Conservation (phyloP, 2,888 invertebrate species). For the Mongoloraphidia duomilia region DNA sequence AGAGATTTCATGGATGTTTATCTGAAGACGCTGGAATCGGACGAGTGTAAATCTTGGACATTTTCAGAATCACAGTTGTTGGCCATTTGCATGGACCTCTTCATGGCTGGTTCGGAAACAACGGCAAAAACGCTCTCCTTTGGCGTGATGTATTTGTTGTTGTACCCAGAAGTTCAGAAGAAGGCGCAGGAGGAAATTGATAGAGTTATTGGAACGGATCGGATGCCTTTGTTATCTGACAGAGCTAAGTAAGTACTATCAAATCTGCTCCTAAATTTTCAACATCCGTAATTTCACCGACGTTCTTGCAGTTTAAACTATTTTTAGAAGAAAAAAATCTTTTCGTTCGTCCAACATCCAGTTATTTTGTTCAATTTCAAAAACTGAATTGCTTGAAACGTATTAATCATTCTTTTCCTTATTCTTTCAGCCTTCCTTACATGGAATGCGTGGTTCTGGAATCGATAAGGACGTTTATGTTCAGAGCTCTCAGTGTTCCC, state of each 20-base stretch:
- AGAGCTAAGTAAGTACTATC: slow-evolving; percentile 42
- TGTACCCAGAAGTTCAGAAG: slow-evolving; percentile 55
- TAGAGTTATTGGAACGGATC: slow-evolving; percentile 49
- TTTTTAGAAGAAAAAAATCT: slow-evolving; percentile 1
- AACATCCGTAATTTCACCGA: slow-evolving; percentile 5
- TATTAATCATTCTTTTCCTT: slow-evolving; percentile 2
- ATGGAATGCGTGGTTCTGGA: slow-evolving; percentile 66
- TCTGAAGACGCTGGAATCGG: slow-evolving; percentile 47
- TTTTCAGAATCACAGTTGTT: slow-evolving; percentile 61
- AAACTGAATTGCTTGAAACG: background rate
- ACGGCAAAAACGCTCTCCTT: slow-evolving; percentile 68
- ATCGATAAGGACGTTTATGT: slow-evolving; percentile 65
- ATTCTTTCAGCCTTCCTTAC: slow-evolving; percentile 55
- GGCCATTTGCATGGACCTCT: slow-evolving; percentile 72
- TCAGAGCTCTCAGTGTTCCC: slow-evolving; percentile 62
- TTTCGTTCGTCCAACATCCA: background rate
- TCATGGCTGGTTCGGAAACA: slow-evolving; percentile 78
- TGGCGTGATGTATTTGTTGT: slow-evolving; percentile 56
- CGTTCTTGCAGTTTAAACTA: background rate
- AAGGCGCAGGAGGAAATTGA: slow-evolving; percentile 70
- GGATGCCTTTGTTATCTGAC: slow-evolving; percentile 55
- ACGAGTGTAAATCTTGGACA: slow-evolving; percentile 36
- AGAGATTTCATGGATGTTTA: slow-evolving; percentile 75
- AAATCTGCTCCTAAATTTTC: slow-evolving; percentile 5
- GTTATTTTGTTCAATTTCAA: background rate